Conservation (phyloP, 2,113 vertebrate genomes). For the Lepus americanus region DNA sequence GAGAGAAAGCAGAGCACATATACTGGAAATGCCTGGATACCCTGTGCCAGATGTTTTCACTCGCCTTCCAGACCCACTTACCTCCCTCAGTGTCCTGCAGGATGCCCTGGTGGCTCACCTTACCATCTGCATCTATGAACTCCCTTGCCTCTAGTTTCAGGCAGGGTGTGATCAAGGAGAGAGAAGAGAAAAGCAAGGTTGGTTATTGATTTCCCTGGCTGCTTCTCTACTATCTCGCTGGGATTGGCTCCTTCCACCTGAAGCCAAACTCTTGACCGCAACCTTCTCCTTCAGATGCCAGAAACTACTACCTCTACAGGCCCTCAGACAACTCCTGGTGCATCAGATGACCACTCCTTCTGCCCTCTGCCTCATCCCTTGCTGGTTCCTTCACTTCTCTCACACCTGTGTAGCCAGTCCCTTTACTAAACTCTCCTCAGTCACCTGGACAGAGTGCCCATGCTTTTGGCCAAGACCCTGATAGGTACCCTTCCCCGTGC, state of each 20-base stretch:
- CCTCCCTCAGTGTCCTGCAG: background rate
- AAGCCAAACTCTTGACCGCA: background rate
- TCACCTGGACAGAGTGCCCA: background rate
- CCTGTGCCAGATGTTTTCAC: background rate
- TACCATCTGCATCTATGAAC: background rate
- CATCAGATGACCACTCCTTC: background rate
- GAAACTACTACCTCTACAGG: background rate
- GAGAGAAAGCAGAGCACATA: background rate
- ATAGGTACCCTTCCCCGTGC: background rate
- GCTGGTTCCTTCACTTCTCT: background rate
- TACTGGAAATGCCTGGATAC: background rate
- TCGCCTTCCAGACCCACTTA: background rate
- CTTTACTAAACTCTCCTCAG: background rate
- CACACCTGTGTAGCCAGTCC: background rate
- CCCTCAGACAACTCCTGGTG: background rate
- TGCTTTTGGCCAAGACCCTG: background rate
- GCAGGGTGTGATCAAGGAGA: background rate
- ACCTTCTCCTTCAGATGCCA: background rate
- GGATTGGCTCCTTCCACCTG: background rate
- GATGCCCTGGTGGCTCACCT: background rate
- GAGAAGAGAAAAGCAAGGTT: background rate
- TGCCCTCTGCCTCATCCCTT: background rate
- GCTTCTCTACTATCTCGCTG: background rate
- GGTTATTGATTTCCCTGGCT: background rate
- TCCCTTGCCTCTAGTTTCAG: background rate